A percentile compares a stretch with the other conserved stretches of the same genome.
These are phyloP conservation scores for Orchesella cincta DNA, from an alignment of 1,140 invertebrate genomes.

Conservation along the genomic window DNA sequence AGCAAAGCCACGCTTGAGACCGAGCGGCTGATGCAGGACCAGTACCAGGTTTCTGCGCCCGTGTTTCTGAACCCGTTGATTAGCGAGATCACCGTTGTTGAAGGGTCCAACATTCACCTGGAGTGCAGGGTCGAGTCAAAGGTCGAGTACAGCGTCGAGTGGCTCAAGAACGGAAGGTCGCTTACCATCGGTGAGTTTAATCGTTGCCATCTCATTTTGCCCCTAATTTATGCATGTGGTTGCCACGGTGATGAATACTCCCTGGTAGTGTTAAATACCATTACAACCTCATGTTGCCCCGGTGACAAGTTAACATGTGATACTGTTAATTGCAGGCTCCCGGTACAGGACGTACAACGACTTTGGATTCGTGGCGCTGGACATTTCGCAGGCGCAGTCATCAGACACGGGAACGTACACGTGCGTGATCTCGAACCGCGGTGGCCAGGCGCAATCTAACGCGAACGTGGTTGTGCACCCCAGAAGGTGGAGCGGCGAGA, in stretches of 20 bases:
- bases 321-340: too few relatives aligned
- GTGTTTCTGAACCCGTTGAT: slow-evolving; percentile 82
- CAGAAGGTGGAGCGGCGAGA: slow-evolving; percentile 49
- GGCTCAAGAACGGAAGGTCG: slow-evolving; percentile 88
- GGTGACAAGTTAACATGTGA: too few relatives aligned
- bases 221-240: too few relatives aligned
- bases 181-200: slow-evolving; percentile 77
- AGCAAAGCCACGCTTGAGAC: slow-evolving; percentile 1
- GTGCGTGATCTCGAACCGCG: slow-evolving; percentile 85
- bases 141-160: slow-evolving; percentile 84
- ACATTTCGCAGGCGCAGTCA: slow-evolving; percentile 82
- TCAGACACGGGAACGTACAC: slow-evolving; percentile 93
- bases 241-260: too few relatives aligned
- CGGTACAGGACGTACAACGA: slow-evolving; percentile 93
- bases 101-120: slow-evolving; percentile 88
- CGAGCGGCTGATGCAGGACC: not conserved
- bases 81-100: slow-evolving; percentile 76
- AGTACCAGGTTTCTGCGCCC: slow-evolving; percentile 68
- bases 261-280: too few relatives aligned
- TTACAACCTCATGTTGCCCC: too few relatives aligned
- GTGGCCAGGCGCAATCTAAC: slow-evolving; percentile 88
- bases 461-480: slow-evolving; percentile 75
- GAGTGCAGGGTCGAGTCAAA: slow-evolving; percentile 89
- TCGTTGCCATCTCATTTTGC: slow-evolving; percentile 28
- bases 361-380: slow-evolving; percentile 88